Evolutionary conservation across 2,113 vertebrate species (phyloP).

Genomic region (Lichenostomus cassidix): DNA sequence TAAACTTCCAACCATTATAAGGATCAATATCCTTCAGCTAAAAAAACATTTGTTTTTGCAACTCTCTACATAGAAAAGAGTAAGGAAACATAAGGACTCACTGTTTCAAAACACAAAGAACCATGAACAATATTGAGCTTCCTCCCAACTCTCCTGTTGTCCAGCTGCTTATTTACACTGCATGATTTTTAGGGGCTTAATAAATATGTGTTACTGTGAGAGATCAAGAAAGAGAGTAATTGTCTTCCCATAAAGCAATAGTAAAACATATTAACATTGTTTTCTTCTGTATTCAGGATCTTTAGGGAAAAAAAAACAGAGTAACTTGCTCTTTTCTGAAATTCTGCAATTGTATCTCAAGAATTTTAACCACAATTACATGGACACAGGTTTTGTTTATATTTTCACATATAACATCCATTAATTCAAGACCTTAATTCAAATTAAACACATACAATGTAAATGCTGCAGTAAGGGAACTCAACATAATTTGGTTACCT

Average conservation of each 20-base stretch:
- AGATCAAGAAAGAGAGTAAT: background rate
- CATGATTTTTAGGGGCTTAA: background rate
- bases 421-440: background rate
- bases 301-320: background rate
- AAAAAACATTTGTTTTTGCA: background rate
- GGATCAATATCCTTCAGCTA: accelerated
- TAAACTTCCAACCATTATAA: background rate
- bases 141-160: background rate
- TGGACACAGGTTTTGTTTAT: background rate
- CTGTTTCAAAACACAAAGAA: background rate
- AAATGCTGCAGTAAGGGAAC: background rate
- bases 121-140: background rate
- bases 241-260: background rate
- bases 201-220: background rate
- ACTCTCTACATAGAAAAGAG: background rate
- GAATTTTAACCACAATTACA: background rate
- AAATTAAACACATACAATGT: background rate
- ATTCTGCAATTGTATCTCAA: background rate
- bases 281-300: background rate
- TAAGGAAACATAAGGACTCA: background rate
- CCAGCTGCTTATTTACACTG: background rate
- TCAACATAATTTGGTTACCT: background rate
- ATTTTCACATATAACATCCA: background rate
- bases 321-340: background rate
- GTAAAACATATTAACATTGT: background rate